Evolutionary conservation across 1,140 invertebrate species (phyloP).

Genomic region (Drosophila biarmipes): DNA sequence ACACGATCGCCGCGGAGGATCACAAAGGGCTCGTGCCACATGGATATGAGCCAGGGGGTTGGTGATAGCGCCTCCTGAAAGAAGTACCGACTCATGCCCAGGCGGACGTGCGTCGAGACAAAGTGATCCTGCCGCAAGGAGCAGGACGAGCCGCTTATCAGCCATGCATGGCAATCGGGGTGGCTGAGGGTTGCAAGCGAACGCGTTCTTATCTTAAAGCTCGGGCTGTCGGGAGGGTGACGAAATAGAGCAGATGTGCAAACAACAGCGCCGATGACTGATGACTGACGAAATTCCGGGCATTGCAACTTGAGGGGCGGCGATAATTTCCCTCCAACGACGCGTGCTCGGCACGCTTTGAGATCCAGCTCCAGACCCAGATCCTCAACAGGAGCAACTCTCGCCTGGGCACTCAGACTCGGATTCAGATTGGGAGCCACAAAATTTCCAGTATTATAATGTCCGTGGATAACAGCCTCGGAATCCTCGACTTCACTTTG

Average conservation of each 20-base stretch:
- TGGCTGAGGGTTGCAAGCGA: conserved; percentile 63
- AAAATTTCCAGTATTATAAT: conserved; percentile 59
- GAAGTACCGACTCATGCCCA: conserved; percentile 55
- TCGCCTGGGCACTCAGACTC: conserved; percentile 9
- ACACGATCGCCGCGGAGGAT: conserved; percentile 60
- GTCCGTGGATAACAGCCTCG: conserved; percentile 65
- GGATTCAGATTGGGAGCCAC: conserved; percentile 13
- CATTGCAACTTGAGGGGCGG: conserved; percentile 40
- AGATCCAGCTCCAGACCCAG: background rate
- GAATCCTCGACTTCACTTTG: conserved; percentile 57
- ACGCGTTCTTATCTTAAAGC: conserved; percentile 76
- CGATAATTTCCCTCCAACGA: conserved; percentile 7
- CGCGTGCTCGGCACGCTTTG: conserved; percentile 55
- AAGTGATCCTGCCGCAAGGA: conserved; percentile 59
- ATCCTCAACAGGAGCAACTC: background rate
- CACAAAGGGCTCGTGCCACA: conserved; percentile 61
- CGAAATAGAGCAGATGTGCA: conserved; percentile 74
- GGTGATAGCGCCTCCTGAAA: conserved; percentile 46
- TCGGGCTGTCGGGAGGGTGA: conserved; percentile 40
- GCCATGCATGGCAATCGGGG: conserved; percentile 57
- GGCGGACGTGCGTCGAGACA: conserved; percentile 60
- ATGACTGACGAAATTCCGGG: conserved; percentile 38
- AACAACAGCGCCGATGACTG: conserved; percentile 29
- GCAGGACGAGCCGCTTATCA: conserved; percentile 61
- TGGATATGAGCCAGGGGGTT: conserved; percentile 44